These are phyloP conservation scores for Aphaenogaster ashmeadi DNA, from an alignment of 1,140 invertebrate genomes.

Conservation along the genomic window DNA sequence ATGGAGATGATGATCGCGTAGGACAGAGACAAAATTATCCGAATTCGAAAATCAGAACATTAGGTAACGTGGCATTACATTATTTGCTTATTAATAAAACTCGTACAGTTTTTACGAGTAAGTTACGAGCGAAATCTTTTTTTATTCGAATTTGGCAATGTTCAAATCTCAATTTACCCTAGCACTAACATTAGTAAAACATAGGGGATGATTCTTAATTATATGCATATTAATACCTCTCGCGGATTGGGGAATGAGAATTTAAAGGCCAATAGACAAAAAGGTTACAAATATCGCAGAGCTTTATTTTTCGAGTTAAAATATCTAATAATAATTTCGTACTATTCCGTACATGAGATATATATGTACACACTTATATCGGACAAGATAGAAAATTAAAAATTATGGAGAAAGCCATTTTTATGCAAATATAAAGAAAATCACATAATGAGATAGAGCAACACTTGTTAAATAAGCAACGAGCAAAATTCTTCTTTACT, in stretches of 20 bases:
- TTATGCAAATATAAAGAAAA: not conserved
- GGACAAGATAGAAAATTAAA: not conserved
- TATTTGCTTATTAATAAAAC: conserved; percentile 20
- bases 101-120: not conserved
- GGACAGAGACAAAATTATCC: conserved; percentile 5
- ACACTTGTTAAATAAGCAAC: not conserved
- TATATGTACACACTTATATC: not conserved
- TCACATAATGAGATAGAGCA: not conserved
- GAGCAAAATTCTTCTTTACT: not conserved
- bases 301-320: not conserved
- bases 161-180: not conserved
- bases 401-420: conserved; percentile 1
- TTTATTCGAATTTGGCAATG: not conserved
- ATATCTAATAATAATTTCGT: not conserved
- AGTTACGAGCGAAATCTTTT: not conserved
- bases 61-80: not conserved
- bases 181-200: not conserved
- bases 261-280: not conserved
- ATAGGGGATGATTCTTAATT: not conserved
- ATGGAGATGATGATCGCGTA: conserved; percentile 51
- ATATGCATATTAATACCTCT: not conserved
- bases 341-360: not conserved
- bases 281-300: not conserved
- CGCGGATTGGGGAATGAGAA: not conserved
- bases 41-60: conserved; percentile 29